These are phyloP conservation scores for Micronycteris hirsuta DNA, from an alignment of 2,113 vertebrate genomes.

Conservation along the genomic window DNA sequence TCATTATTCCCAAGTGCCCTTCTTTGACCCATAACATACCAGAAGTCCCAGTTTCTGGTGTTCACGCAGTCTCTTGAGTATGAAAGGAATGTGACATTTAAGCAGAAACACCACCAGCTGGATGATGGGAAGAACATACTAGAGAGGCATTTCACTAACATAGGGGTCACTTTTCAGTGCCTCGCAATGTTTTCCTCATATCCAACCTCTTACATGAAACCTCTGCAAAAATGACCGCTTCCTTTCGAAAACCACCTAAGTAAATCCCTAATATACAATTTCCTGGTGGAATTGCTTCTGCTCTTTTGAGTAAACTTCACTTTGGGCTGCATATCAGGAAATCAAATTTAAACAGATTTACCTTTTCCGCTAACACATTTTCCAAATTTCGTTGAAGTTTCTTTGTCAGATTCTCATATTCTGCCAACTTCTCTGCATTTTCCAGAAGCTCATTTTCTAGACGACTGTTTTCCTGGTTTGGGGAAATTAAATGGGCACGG, in stretches of 20 bases:
- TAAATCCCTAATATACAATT: neutral
- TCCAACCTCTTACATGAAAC: neutral
- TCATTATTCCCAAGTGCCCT: neutral
- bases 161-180: neutral
- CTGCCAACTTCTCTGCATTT: constrained; percentile 85
- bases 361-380: constrained; percentile 90
- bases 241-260: neutral
- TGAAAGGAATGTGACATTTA: constrained; percentile 46
- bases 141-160: neutral
- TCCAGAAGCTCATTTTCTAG: constrained; percentile 92
- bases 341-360: constrained; percentile 67
- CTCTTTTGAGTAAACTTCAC: neutral
- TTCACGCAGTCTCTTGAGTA: neutral
- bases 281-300: neutral
- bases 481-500: neutral
- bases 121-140: neutral
- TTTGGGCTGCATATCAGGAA: neutral
- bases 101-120: neutral
- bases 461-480: constrained; percentile 89
- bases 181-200: neutral
- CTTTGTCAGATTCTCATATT: constrained; percentile 84
- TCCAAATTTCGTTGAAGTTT: constrained; percentile 92
- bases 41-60: neutral
- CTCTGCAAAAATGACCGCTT: neutral
- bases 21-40: constrained; percentile 15